Base-by-base conservation (phyloP, 2,888 invertebrate genomes). In the Philonicus albiceps region DNA sequence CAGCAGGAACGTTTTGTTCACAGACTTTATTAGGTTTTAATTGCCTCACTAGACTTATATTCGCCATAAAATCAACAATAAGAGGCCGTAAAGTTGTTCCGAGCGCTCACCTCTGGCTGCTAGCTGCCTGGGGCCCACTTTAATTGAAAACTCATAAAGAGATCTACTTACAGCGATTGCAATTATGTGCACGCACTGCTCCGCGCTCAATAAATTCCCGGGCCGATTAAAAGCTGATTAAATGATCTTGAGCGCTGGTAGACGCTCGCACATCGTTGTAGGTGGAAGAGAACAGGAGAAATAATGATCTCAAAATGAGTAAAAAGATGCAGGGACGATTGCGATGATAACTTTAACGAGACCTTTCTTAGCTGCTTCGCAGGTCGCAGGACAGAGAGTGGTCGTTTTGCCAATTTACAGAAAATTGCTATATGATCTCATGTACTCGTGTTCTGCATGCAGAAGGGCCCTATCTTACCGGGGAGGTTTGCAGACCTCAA, bases 101-200 rank as follows among this genome's bases (percentile, higher is more conserved):
- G 40, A 64, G 43, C 49, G 78, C 49, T 27, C 76, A 76, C 40
- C 30, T 43, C 78, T 78, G n/a, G 78, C 19, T 27, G 22, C 53
- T 22, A 34, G 31, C 3, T 34, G 81, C 81, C 81, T 34, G 55
- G 11, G 81, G 81, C 55, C 31, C n/a, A 31, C 55, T 81, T 55
- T 81, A 81, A 81, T 81, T 81, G 81, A 81, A 81, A 81, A 81
- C 81, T 81, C 81, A 81, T 81, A 81, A 81, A 80, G 53, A 53
- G 49, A 80, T 80, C 81, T 81, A 81, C 81, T 81, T 81, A 81
- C 81, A 81, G 31, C 43, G 55, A 81, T 81, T 81, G 81, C 81
- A 81, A 81, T 81, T 81, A 81, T 81, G 81, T 34, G 81, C 81
- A 81, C 81, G 81, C 81, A 81, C 55, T 55, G n/a, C 30, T 55